These are phyloP conservation scores for Hycleus cichorii DNA, from an alignment of 1,140 invertebrate species.

Conservation along the genomic window DNA sequence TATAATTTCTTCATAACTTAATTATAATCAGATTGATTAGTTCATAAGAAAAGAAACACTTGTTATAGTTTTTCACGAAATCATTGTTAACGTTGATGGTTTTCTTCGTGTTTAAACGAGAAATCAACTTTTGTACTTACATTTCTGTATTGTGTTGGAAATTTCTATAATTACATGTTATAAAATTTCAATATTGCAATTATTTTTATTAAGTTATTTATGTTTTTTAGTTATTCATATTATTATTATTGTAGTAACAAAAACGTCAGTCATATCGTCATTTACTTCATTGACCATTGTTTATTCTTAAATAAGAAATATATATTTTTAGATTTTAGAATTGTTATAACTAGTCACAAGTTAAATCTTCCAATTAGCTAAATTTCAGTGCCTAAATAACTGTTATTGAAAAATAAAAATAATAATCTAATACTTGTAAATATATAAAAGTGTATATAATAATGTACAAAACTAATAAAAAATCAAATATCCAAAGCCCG, in stretches of 20 bases:
- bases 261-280: too few relatives aligned
- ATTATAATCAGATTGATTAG: background rate
- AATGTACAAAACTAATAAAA: conserved; percentile 10
- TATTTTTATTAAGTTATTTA: conserved; percentile 15
- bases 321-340: conserved; percentile 11
- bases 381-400: conserved; percentile 5
- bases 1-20: conserved; percentile 5
- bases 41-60: conserved; percentile 1
- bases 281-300: too few relatives aligned
- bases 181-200: background rate
- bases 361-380: conserved; percentile 14
- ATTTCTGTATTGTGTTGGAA: conserved; percentile 6
- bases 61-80: conserved; percentile 12
- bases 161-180: background rate
- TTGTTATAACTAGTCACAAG: conserved; percentile 14
- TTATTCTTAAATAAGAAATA: background rate
- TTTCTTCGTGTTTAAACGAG: background rate
- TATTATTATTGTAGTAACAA: too few relatives aligned
- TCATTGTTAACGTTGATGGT: conserved; percentile 4
- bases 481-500: background rate
- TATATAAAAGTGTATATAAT: conserved; percentile 11
- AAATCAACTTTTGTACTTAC: conserved; percentile 11
- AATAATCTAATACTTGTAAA: conserved; percentile 1
- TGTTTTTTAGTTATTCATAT: conserved; percentile 9
- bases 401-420: too few relatives aligned